Conservation (phyloP, 2,113 vertebrate genomes). For the Lagopus leucura region DNA sequence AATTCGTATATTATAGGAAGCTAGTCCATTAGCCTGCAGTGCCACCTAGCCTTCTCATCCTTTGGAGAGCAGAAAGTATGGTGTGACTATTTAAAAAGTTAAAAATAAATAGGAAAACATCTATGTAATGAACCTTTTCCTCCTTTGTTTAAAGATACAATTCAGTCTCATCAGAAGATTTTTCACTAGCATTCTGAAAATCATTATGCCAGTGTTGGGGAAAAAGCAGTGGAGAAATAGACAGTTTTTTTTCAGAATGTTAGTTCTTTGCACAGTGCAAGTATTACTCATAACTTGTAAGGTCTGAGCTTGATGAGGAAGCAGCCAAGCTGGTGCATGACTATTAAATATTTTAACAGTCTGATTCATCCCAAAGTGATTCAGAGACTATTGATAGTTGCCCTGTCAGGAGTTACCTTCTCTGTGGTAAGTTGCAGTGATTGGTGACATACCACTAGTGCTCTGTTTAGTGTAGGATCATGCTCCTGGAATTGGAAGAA, state of each 20-base stretch:
- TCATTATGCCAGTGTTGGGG: neutral
- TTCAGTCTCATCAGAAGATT: neutral
- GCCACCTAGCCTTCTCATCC: constrained; percentile 56
- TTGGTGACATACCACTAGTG: neutral
- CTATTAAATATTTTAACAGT: constrained; percentile 44
- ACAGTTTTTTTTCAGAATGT: constrained; percentile 10
- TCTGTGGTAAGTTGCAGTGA: neutral
- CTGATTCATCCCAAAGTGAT: constrained; percentile 60
- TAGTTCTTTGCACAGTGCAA: neutral
- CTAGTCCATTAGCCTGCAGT: constrained; percentile 46
- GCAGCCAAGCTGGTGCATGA: constrained; percentile 16
- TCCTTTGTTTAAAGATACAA: neutral
- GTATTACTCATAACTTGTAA: constrained; percentile 30
- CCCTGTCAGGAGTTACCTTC: neutral
- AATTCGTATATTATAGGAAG: neutral
- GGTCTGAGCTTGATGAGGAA: constrained; percentile 28
- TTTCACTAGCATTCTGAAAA: neutral
- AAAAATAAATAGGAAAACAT: neutral
- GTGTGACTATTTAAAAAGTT: neutral
- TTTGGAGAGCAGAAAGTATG: neutral
- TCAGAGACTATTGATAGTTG: constrained; percentile 52
- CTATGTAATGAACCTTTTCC: fast-evolving
- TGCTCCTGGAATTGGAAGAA: neutral
- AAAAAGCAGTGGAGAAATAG: neutral
- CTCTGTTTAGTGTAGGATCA: neutral